Evolutionary conservation across 30 jellyfish, hydroid and myxozoan species (phyloP).

Genomic region (Aurelia coerulea): DNA sequence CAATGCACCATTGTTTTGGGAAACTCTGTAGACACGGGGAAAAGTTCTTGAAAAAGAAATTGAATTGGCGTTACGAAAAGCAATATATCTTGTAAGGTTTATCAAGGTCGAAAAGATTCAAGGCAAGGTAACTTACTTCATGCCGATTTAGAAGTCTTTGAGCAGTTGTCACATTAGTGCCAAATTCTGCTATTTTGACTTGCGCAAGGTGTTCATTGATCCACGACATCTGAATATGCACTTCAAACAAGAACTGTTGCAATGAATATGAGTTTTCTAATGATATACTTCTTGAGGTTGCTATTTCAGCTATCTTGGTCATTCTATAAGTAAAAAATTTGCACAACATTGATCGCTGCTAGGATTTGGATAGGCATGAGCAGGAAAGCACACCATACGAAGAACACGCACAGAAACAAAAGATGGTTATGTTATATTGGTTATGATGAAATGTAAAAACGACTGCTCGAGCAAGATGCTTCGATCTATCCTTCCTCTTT

Average conservation of each 20-base stretch:
- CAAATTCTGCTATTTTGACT: slow-evolving; percentile 46
- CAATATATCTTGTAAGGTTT: no score
- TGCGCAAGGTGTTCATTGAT: slow-evolving; percentile 52
- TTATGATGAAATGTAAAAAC: no score
- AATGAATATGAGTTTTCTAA: slow-evolving; percentile 33
- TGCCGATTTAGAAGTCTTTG: slow-evolving; percentile 56
- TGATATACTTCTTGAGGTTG: slow-evolving; percentile 11
- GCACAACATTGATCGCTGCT: background rate
- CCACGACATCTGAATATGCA: slow-evolving; percentile 48
- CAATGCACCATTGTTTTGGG: no score
- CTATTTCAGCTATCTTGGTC: slow-evolving; percentile 20
- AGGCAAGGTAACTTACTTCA: slow-evolving; percentile 34
- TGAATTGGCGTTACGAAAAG: no score
- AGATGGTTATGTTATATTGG: no score
- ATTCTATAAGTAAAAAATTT: slow-evolving; percentile 5
- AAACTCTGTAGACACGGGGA: no score
- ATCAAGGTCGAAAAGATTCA: no score
- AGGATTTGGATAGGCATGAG: background rate
- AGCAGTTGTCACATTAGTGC: slow-evolving; percentile 45
- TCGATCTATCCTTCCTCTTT: no score
- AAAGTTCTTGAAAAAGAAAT: no score
- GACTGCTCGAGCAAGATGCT: no score
- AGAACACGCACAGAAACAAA: background rate
- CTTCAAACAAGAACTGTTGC: slow-evolving; percentile 68
- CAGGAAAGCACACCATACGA: background rate